Evolutionary conservation across 2,888 invertebrate species (phyloP).

Genomic region (Frankliniella fusca): DNA sequence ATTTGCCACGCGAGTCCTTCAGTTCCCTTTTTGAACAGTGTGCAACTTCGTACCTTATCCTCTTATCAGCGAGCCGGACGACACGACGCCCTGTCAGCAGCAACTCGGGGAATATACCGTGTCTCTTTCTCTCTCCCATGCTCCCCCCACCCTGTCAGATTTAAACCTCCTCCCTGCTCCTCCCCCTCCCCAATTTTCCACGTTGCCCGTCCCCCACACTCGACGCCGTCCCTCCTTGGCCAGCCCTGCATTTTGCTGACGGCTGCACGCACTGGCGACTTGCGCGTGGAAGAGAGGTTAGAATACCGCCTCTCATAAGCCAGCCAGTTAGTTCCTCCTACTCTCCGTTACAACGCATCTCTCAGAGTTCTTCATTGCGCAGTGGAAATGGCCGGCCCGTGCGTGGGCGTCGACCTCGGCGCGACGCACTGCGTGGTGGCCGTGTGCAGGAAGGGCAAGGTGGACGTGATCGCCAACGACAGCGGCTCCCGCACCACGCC

Average conservation of each 20-base stretch:
- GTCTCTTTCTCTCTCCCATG: not conserved
- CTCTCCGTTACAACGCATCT: too few relatives aligned
- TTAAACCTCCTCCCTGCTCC: not conserved
- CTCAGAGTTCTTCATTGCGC: not conserved
- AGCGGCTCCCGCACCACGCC: conserved; percentile 9
- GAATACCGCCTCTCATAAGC: too few relatives aligned
- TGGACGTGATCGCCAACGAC: conserved; percentile 13
- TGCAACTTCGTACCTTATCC: too few relatives aligned
- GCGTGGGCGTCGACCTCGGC: conserved; percentile 4
- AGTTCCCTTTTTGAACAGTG: too few relatives aligned
- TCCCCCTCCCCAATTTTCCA: not conserved
- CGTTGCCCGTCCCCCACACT: not conserved
- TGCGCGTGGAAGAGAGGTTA: too few relatives aligned
- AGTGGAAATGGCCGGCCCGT: not conserved
- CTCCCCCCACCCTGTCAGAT: not conserved
- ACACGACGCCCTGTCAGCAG: too few relatives aligned
- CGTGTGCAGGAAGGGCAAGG: conserved; percentile 9
- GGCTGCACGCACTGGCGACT: too few relatives aligned
- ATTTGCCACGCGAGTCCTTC: too few relatives aligned
- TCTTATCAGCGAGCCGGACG: too few relatives aligned
- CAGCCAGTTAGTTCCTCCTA: too few relatives aligned
- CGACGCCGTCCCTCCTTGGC: not conserved
- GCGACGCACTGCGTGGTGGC: not conserved
- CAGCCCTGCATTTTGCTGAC: too few relatives aligned
- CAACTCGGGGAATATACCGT: too few relatives aligned